These are phyloP conservation scores for Plagodis dolabraria DNA, from an alignment of 2,888 invertebrate genomes.

Conservation along the genomic window DNA sequence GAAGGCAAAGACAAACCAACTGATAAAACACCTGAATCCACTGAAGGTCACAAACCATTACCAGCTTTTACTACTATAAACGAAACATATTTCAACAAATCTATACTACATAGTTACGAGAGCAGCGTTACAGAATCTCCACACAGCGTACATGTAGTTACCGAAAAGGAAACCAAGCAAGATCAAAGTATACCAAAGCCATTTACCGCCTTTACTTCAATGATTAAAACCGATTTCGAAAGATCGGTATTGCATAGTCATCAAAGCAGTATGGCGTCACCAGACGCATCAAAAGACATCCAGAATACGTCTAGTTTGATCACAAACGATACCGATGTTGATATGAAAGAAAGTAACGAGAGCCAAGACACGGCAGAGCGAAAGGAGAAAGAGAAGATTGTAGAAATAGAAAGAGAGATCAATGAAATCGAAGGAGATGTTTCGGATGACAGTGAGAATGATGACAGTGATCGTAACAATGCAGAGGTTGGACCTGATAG, in stretches of 20 bases:
- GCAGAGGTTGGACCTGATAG: conserved; percentile 15
- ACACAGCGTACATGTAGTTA: conserved; percentile 45
- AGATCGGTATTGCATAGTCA: conserved; percentile 64
- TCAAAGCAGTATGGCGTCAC: conserved; percentile 56
- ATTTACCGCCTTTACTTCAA: conserved; percentile 47
- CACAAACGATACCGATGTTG: conserved; percentile 73
- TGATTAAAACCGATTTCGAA: conserved; percentile 58
- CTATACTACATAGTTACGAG: conserved; percentile 61
- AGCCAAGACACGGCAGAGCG: conserved; percentile 49
- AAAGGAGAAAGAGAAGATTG: conserved; percentile 71
- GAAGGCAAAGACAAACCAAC: conserved; percentile 41
- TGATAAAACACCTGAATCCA: conserved; percentile 22
- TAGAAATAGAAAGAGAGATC: conserved; percentile 76
- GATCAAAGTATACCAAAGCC: conserved; percentile 44
- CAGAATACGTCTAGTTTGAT: conserved; percentile 63
- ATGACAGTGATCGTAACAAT: conserved; percentile 33
- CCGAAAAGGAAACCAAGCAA: conserved; percentile 29
- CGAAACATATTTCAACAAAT: conserved; percentile 61
- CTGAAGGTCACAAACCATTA: conserved; percentile 45
- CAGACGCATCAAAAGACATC: conserved; percentile 36
- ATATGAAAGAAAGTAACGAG: conserved; percentile 42
- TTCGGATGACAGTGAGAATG: conserved; percentile 52
- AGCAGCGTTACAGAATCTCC: conserved; percentile 56
- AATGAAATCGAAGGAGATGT: conserved; percentile 73
- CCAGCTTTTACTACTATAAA: conserved; percentile 60